Conservation (phyloP, 2,888 invertebrate species). For the Tigriopus californicus region DNA sequence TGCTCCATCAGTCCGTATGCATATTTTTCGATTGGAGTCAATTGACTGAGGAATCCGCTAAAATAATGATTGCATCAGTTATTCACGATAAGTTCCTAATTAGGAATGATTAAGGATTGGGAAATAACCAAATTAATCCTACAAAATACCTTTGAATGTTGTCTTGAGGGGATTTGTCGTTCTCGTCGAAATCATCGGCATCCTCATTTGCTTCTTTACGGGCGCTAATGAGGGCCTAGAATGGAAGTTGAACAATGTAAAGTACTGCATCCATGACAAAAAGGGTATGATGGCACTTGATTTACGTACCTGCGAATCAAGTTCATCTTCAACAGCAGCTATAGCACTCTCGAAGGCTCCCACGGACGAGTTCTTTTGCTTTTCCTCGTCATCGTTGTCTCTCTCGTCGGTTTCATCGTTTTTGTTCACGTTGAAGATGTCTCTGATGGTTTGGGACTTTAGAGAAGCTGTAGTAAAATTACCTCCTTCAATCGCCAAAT, state of each 20-base stretch:
- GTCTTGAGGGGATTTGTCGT: constrained; percentile 29
- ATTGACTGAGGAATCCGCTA: constrained; percentile 33
- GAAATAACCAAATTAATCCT: no score
- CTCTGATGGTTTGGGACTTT: constrained; percentile 79
- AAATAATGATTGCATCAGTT: constrained; percentile 9
- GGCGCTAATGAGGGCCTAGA: constrained; percentile 35
- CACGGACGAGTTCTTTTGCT: neutral
- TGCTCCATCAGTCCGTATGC: constrained; percentile 83
- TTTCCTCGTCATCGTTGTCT: constrained; percentile 36
- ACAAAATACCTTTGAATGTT: constrained; percentile 37
- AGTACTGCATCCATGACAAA: constrained; percentile 47
- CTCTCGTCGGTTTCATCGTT: constrained; percentile 39
- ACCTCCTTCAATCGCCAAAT: constrained; percentile 94
- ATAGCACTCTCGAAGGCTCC: constrained; percentile 46
- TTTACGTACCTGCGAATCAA: constrained; percentile 83
- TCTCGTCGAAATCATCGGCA: constrained; percentile 47
- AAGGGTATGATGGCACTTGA: constrained; percentile 44
- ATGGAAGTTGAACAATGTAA: constrained; percentile 79
- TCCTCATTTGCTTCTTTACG: constrained; percentile 36
- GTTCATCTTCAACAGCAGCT: constrained; percentile 82
- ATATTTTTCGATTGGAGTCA: constrained; percentile 82
- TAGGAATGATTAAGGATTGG: no score
- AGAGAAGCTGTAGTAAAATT: constrained; percentile 96
- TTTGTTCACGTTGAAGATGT: constrained; percentile 62
- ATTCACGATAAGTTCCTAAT: neutral